phyloP scores from a whole-genome alignment of 2,797 vertebrate genomes.

The Micromesistius poutassou region DNA sequence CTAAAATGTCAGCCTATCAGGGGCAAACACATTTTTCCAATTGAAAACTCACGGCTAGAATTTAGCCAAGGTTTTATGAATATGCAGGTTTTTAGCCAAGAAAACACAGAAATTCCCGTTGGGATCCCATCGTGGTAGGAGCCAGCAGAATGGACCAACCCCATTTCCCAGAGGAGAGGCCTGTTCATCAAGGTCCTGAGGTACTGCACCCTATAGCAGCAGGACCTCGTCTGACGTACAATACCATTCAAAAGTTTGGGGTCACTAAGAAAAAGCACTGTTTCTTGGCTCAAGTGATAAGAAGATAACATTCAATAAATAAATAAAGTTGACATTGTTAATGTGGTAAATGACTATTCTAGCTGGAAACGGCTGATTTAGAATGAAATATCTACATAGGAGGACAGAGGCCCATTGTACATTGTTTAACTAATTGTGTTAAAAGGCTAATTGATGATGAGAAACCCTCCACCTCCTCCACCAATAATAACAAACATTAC shows the following conservation, averaged over 20 bases:
- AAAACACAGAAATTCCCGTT: background rate
- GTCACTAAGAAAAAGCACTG: too few species aligned
- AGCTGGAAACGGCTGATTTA: too few species aligned
- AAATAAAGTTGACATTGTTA: too few species aligned
- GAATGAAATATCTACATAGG: too few species aligned
- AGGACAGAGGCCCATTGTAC: too few species aligned
- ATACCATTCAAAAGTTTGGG: too few species aligned
- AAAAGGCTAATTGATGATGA: too few species aligned
- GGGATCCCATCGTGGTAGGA: background rate
- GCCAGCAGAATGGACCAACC: background rate
- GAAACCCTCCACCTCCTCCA: background rate
- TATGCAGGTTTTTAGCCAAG: background rate
- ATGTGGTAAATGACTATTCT: too few species aligned
- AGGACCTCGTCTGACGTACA: too few species aligned
- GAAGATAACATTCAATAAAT: too few species aligned
- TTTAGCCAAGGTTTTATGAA: background rate
- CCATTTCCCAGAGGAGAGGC: background rate
- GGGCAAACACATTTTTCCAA: background rate
- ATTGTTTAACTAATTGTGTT: too few species aligned
- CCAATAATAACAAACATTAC: background rate
- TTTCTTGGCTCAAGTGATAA: too few species aligned
- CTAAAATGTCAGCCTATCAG: background rate
- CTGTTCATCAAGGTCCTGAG: background rate
- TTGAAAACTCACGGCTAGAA: background rate
- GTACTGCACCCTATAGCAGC: background rate